phyloP scores from a whole-genome alignment of 2,113 vertebrate genomes.

The Agapornis roseicollis region DNA sequence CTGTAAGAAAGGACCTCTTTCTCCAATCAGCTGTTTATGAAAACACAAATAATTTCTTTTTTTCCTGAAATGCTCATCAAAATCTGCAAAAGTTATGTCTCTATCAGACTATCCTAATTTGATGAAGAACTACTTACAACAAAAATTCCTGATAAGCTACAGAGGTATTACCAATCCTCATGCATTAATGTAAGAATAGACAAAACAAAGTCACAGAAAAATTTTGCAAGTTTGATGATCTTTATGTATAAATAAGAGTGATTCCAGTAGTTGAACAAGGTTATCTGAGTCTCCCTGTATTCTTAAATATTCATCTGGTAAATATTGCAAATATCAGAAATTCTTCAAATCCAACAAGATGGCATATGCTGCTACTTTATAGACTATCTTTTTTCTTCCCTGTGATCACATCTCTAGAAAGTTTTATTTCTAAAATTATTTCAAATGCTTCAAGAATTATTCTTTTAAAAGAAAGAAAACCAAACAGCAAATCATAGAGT shows the following conservation, averaged over 20 bases:
- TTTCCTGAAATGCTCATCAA: neutral
- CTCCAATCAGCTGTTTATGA: neutral
- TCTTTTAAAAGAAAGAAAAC: neutral
- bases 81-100: neutral
- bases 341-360: neutral
- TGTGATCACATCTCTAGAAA: neutral
- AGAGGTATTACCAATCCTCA: neutral
- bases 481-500: neutral
- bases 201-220: neutral
- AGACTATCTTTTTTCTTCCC: neutral
- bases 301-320: neutral
- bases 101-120: neutral
- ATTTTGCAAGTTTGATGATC: neutral
- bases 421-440: neutral
- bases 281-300: neutral
- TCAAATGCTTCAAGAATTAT: neutral
- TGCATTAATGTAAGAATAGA: neutral
- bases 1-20: neutral
- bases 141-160: neutral
- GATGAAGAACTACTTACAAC: neutral
- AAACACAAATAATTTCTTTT: neutral
- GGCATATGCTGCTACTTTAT: neutral
- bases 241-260: neutral
- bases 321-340: neutral
- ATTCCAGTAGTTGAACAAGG: neutral